Evolutionary conservation across 1,140 invertebrate species (phyloP).

Genomic region (Pseudomyrmex pallidus): DNA sequence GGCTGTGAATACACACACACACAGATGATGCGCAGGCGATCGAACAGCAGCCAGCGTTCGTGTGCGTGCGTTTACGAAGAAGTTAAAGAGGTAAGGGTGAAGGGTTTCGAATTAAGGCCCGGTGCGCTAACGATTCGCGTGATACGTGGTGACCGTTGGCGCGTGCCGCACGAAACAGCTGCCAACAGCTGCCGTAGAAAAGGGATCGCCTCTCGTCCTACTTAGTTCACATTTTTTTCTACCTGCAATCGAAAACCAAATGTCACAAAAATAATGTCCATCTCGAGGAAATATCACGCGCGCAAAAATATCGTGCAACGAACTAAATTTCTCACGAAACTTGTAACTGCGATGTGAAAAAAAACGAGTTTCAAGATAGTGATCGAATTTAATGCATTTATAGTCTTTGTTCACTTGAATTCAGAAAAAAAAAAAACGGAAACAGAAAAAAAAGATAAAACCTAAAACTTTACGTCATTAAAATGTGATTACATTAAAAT

Average conservation of each 20-base stretch:
- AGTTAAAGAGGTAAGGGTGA: constrained; percentile 22
- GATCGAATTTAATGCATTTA: too few species aligned
- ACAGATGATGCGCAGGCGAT: background rate
- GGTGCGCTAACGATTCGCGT: constrained; percentile 75
- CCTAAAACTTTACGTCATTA: too few species aligned
- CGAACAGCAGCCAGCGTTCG: background rate
- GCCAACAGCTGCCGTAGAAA: constrained; percentile 64
- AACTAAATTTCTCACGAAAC: too few species aligned
- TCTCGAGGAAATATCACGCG: background rate
- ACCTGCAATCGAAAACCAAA: constrained; percentile 1
- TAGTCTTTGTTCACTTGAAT: too few species aligned
- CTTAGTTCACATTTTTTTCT: constrained; percentile 26
- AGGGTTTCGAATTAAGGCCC: constrained; percentile 63
- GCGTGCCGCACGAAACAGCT: constrained; percentile 76
- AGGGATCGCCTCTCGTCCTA: constrained; percentile 7
- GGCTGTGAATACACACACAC: too few species aligned
- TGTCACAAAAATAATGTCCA: too few species aligned
- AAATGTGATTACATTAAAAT: too few species aligned
- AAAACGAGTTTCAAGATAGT: too few species aligned
- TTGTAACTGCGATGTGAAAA: too few species aligned
- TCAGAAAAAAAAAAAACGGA: too few species aligned
- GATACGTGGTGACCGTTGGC: constrained; percentile 73
- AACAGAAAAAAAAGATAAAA: too few species aligned
- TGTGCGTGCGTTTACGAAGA: background rate
- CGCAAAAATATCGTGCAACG: too few species aligned